These are phyloP conservation scores for Patella ulyssiponensis DNA, from an alignment of 2,888 invertebrate species.

Conservation along the genomic window DNA sequence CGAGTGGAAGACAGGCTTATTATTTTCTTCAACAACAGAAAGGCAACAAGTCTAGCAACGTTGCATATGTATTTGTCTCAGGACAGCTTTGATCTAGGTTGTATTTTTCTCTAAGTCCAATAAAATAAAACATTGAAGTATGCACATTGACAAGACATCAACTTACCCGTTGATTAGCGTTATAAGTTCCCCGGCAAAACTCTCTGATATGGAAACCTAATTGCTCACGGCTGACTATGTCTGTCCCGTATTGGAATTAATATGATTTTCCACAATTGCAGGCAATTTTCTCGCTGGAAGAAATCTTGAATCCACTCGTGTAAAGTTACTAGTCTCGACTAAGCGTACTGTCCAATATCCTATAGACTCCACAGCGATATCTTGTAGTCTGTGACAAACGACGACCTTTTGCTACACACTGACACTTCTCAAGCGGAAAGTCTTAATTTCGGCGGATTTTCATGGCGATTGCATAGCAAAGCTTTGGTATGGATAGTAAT, in stretches of 20 bases:
- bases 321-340: background rate
- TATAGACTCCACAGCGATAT: background rate
- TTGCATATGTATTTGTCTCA: too few species aligned
- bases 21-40: too few species aligned
- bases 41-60: too few species aligned
- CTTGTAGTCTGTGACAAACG: constrained; percentile 6
- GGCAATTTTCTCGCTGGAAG: constrained; percentile 9
- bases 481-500: constrained; percentile 9
- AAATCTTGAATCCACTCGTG: constrained; percentile 2
- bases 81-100: too few species aligned
- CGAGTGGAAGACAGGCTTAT: too few species aligned
- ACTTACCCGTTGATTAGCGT: constrained; percentile 7
- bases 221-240: constrained; percentile 8
- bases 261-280: constrained; percentile 11
- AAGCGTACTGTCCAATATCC: background rate
- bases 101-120: background rate
- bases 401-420: background rate
- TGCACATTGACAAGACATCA: background rate
- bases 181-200: constrained; percentile 4
- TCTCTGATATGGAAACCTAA: constrained; percentile 5
- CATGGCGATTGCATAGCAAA: constrained; percentile 23
- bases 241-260: constrained; percentile 9
- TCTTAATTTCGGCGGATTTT: constrained; percentile 21
- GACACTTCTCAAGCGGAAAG: constrained; percentile 24
- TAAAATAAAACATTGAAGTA: constrained; percentile 5